Base-by-base conservation (phyloP, 37 sponge, comb jelly and placozoan genomes). In the Hexactinellida sp. region DNA sequence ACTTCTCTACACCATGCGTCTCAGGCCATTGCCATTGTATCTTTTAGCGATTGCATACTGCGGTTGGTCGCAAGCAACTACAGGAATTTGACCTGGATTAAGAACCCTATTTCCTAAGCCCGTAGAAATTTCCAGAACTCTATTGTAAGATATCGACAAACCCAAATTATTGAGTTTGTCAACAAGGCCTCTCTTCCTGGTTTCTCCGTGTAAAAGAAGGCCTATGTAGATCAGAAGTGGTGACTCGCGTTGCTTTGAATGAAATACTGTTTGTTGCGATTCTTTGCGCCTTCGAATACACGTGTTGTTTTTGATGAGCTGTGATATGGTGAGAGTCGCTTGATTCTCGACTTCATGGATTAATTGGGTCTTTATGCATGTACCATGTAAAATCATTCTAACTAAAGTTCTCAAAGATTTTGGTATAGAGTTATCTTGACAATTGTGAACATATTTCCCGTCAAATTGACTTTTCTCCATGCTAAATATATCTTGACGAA, bases 1-100 rank as follows among this genome's bases (percentile, higher is more conserved):
- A 41, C 85, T 54, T 54, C 39, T 54, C 34, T 85, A 38, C 88
- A 87, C 87, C 87, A 41, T 41, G 47, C 47, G 47, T n/a, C n/a
- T n/a, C n/a, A n/a, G n/a, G n/a, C n/a, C n/a, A n/a, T n/a, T n/a
- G n/a, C n/a, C n/a, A n/a, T n/a, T n/a, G n/a, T n/a, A n/a, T n/a
- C n/a, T n/a, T n/a, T n/a, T n/a, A n/a, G n/a, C n/a, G n/a, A n/a
- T n/a, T n/a, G n/a, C n/a, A n/a, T n/a, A n/a, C n/a, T n/a, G n/a
- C n/a, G n/a, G n/a, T n/a, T n/a, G n/a, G n/a, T n/a, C n/a, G n/a
- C n/a, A n/a, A n/a, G n/a, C n/a, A n/a, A n/a, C n/a, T n/a, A n/a
- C n/a, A n/a, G 5, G 10, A 41, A 41, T 16, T 13, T 13, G 5
- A 16, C 13, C 47, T 41, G 13, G 47, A 5, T 13, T 41, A 41